These are phyloP conservation scores for Philhelius pedissequus DNA, from an alignment of 2,888 invertebrate genomes.

Conservation along the genomic window DNA sequence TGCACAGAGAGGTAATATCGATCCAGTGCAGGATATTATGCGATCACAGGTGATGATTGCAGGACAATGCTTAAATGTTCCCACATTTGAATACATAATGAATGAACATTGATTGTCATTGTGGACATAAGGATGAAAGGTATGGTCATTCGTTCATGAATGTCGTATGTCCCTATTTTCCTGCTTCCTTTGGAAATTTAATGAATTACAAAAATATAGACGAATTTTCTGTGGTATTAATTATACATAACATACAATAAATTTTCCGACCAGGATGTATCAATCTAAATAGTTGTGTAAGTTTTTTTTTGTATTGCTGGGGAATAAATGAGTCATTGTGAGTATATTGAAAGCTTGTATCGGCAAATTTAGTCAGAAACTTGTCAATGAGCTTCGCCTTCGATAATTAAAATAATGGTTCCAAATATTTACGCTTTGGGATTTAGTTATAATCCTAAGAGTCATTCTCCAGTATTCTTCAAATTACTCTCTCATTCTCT, in stretches of 20 bases:
- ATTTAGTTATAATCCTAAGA: no score
- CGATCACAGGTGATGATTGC: conserved; percentile 64
- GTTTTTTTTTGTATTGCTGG: no score
- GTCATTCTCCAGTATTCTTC: no score
- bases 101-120: background rate
- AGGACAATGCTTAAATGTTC: conserved; percentile 43
- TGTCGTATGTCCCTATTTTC: background rate
- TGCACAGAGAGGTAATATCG: conserved; percentile 39
- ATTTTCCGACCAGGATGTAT: background rate
- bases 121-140: background rate
- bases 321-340: no score
- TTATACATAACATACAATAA: no score
- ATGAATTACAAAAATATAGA: background rate
- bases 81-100: conserved; percentile 38
- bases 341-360: background rate
- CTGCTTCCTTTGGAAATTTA: background rate
- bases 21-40: conserved; percentile 6
- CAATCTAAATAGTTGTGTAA: no score
- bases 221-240: conserved; percentile 16
- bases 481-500: no score
- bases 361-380: no score
- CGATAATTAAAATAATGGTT: no score
- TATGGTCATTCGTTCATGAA: background rate
- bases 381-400: no score
- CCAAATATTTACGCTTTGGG: no score